Base-by-base conservation (phyloP, 1,140 invertebrate species). In the Araneus ventricosus region DNA sequence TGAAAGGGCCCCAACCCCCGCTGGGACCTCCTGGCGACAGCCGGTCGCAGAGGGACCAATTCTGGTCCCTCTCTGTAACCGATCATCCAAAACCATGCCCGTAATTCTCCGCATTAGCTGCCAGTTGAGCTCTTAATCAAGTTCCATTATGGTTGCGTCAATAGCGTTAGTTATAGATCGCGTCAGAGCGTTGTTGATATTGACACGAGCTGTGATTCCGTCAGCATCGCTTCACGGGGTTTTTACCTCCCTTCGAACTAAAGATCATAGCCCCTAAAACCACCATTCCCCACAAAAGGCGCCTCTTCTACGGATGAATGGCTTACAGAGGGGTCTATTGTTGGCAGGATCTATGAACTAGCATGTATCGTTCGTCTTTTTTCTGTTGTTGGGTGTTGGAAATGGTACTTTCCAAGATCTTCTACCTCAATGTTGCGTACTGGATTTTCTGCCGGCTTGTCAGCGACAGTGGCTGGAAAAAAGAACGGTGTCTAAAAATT, bases 121-220 rank as follows among this genome's bases (percentile, higher is more conserved):
- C 34, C 45, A 91, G 89, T 91, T 84, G 89, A 91, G 89, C 89
- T 91, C 89, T 91, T 91, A 84, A 91, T 91, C 89, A 91, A 91
- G 89, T 84, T 41, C 89, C 89, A 91, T 91, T 91, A 91, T 91
- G 89, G 89, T 91, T 91, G 57, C 59, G 89, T 91, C 89, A 91
- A 84, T 84, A 41, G 89, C 79, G 89, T 91, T 84, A 91, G 89
- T 91, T 91, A 82, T 84, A 91, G 75, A 91, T 84, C 59, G 89
- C 80, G 79, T 91, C 89, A 63, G 59, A 34, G 41, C 75, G 57
- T 91, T 84, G 89, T 91, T 91, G 89, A 91, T 84, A 84, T 63
- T 91, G 89, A 91, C 89, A 61, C 89, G 88, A 41, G 39, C 37
- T 90, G 24, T 79, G 88, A 90, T 79, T 80, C 70, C 88, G 70